Evolutionary conservation across 2,888 invertebrate species (phyloP).

Genomic region (Dilophus febrilis): DNA sequence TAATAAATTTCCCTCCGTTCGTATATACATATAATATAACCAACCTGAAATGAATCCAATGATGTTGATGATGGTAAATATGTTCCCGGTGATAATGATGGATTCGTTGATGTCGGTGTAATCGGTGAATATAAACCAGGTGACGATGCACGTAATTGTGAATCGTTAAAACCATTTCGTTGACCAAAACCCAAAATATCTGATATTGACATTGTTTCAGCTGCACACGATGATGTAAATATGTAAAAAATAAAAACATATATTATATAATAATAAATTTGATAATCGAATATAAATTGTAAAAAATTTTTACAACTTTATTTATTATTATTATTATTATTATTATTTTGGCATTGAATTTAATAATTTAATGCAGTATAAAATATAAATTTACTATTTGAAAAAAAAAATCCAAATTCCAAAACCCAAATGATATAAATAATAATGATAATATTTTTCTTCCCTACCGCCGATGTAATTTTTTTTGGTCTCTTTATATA

Average conservation of each 20-base stretch:
- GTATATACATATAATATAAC: too few relatives aligned
- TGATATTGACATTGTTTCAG: constrained; percentile 23
- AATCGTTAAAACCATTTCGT: constrained; percentile 1
- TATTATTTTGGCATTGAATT: too few relatives aligned
- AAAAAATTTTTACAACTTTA: too few relatives aligned
- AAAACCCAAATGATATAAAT: not conserved
- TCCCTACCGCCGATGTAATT: constrained; percentile 2
- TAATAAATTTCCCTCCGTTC: too few relatives aligned
- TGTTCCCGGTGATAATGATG: constrained; percentile 24
- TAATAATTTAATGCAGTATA: not conserved
- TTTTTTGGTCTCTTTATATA: constrained; percentile 1
- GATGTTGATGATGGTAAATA: constrained; percentile 17
- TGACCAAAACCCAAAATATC: constrained; percentile 23
- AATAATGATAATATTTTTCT: not conserved
- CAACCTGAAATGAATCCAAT: constrained; percentile 28
- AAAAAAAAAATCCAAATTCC: not conserved
- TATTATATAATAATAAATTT: not conserved
- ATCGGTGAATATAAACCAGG: constrained; percentile 19
- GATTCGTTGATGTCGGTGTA: constrained; percentile 25
- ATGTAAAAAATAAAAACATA: not conserved
- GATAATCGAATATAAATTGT: not conserved
- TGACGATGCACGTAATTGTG: not conserved
- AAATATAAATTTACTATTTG: not conserved
- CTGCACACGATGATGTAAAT: constrained; percentile 7
- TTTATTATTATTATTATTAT: too few relatives aligned